Evolutionary conservation across 2,113 vertebrate species (phyloP), one percentile per base, ranked within the genome.

Genomic region (Ptyas mucosa): DNA sequence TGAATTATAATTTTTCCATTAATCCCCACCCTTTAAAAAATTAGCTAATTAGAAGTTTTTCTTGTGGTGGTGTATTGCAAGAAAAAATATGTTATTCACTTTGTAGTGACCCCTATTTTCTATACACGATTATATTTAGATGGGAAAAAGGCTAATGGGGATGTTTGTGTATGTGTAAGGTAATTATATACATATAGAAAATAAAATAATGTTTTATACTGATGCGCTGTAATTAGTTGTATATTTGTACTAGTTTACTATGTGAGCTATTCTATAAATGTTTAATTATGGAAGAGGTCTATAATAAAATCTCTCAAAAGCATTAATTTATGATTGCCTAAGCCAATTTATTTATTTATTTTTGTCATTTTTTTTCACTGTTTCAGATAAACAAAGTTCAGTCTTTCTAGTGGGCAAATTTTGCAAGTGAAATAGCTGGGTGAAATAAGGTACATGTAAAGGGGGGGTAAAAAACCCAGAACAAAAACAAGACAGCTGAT

Each of bases 11-110:
- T 94, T 92, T 95, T 96, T 94, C 92, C 90, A 95, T 95, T 94
- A 91, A 6, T 15, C 90, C 89, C 87, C 94, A 91, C 94, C 8
- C 91, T 94, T 95, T 46, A 93, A 94, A 93, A 94, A 88, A 53
- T 53, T 85, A 95, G 89, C 1, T 92, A 88, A 92, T 93, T 93
- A 92, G 94, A 95, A 88, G 93, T 94, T 92, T 94, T 89, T 94
- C 89, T 21, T n/a, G 92, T 86, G 89, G 93, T 87, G 58, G 87
- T 96, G 92, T 92, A 53, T 87, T 94, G 91, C 89, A 93, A 93
- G 89, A 94, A 95, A 96, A 96, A 97, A 95, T 92, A 94, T 91
- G 43, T 94, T 92, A 94, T 95, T 81, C 92, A 92, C 88, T 89
- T 92, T 88, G 94, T 89, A 95, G 95, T 89, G 94, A 88, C 94